phyloP scores from a whole-genome alignment of 2,113 vertebrate species.

The Mus musculus region DNA sequence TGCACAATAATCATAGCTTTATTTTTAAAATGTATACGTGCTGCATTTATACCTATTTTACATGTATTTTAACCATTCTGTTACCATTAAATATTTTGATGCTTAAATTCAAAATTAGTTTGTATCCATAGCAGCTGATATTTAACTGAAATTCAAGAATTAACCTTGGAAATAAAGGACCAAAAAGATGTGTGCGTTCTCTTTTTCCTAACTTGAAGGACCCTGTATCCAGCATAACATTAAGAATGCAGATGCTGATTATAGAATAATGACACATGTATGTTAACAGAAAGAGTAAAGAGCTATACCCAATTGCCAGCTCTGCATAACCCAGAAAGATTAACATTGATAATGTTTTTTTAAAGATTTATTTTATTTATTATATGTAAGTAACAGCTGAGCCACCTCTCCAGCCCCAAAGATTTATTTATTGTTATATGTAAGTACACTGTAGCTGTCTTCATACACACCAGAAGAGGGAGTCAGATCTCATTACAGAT shows the following conservation, averaged over 20 bases:
- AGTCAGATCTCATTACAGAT: too few species aligned
- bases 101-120: not conserved
- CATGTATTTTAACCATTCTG: not conserved
- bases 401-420: too few species aligned
- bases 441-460: too few species aligned
- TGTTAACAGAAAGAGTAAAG: not conserved
- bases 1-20: not conserved
- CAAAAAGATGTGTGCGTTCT: not conserved
- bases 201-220: not conserved
- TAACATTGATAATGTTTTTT: not conserved
- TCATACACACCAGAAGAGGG: too few species aligned
- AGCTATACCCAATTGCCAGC: not conserved
- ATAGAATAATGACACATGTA: not conserved
- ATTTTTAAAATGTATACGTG: not conserved
- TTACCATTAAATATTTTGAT: not conserved
- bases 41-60: not conserved
- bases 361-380: too few species aligned
- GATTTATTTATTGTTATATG: too few species aligned
- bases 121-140: not conserved
- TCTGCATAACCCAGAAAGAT: not conserved
- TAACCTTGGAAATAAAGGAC: not conserved
- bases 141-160: conserved; percentile 1
- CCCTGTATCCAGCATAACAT: not conserved
- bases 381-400: too few species aligned
- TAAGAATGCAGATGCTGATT: not conserved